These are phyloP conservation scores for Scaptomyza graminum DNA, from an alignment of 1,140 invertebrate species.

Conservation along the genomic window DNA sequence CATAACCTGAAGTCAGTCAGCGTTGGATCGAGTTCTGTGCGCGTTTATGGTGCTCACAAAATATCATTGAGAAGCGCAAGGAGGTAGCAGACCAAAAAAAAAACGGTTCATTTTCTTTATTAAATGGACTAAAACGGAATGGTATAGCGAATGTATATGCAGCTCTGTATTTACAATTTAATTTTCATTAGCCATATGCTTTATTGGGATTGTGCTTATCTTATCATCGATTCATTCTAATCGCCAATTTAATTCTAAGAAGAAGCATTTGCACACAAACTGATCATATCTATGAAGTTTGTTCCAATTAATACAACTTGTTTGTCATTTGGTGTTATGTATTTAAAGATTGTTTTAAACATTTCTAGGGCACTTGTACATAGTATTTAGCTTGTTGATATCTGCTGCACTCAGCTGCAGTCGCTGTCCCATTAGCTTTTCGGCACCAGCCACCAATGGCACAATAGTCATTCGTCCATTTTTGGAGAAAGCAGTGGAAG, in stretches of 20 bases:
- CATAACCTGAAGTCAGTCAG: constrained; percentile 52
- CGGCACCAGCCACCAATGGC: constrained; percentile 72
- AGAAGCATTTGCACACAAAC: neutral
- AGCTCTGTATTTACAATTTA: constrained; percentile 4
- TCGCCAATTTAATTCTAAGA: neutral
- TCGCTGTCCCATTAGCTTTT: constrained; percentile 86
- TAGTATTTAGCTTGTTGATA: constrained; percentile 86
- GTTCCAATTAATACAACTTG: no score
- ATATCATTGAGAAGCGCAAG: neutral
- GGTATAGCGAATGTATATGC: constrained; percentile 14
- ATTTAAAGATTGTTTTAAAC: neutral
- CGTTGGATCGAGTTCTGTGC: constrained; percentile 62
- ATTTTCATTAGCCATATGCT: neutral
- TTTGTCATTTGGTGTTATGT: neutral
- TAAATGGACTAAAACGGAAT: neutral
- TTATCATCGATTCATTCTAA: constrained; percentile 9
- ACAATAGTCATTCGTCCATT: constrained; percentile 89
- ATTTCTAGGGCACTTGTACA: constrained; percentile 85
- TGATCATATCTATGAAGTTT: no score
- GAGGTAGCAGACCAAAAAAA: neutral
- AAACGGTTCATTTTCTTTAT: neutral
- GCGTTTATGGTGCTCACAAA: constrained; percentile 26
- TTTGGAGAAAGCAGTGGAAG: constrained; percentile 87
- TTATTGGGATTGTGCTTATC: constrained; percentile 16
- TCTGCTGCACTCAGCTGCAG: constrained; percentile 87